A percentile compares a stretch with the other conserved stretches of the same genome.
Evolutionary conservation across 2,797 vertebrate species (phyloP).

Genomic region (Macrochelys suwanniensis): DNA sequence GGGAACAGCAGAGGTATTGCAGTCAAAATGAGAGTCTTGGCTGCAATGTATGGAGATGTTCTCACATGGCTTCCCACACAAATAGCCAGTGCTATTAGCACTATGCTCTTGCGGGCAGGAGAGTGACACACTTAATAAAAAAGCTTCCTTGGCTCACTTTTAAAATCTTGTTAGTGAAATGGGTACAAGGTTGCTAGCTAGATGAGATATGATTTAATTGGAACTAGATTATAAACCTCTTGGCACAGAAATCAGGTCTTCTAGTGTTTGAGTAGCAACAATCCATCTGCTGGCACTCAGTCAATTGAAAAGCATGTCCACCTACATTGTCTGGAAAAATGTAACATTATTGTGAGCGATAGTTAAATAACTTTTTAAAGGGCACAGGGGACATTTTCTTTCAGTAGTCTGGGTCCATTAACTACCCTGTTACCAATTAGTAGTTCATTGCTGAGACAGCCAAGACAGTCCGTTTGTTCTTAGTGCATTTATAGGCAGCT

Average conservation of each 20-base stretch:
- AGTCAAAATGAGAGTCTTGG: background rate
- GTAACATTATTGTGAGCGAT: background rate
- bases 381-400: background rate
- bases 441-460: conserved; percentile 11
- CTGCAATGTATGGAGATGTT: background rate
- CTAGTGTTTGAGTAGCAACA: background rate
- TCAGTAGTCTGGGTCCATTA: background rate
- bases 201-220: background rate
- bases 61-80: background rate
- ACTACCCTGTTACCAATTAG: conserved; percentile 7
- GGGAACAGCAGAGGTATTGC: background rate
- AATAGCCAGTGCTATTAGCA: background rate
- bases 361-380: conserved; percentile 8
- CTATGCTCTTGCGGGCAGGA: background rate
- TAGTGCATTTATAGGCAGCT: background rate
- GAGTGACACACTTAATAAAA: background rate
- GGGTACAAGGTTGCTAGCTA: background rate
- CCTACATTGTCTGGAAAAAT: background rate
- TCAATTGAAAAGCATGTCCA: background rate
- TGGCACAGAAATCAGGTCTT: background rate
- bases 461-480: conserved; percentile 3
- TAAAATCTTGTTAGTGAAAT: background rate
- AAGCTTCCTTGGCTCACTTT: background rate
- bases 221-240: background rate
- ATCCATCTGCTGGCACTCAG: background rate